phyloP scores from a whole-genome alignment of 2,888 invertebrate species.

The Melanophora roralis region DNA sequence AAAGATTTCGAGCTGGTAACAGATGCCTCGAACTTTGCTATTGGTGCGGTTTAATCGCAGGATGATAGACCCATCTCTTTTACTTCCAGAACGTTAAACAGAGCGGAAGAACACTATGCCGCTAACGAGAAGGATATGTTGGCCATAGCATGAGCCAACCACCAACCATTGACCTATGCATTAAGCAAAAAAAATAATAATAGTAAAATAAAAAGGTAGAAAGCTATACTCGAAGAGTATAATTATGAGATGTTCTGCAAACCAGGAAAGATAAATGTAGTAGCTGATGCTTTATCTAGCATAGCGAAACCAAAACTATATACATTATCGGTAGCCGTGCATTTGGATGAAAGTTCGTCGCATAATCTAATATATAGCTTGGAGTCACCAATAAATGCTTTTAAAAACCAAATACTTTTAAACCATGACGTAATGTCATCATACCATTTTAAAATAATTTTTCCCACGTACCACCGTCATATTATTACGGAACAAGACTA shows the following conservation, averaged over 20 bases:
- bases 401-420: no score
- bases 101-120: background rate
- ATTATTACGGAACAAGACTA: no score
- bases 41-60: background rate
- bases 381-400: no score
- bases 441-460: no score
- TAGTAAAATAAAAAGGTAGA: background rate
- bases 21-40: no score
- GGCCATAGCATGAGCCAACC: background rate
- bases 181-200: background rate
- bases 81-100: conserved; percentile 10
- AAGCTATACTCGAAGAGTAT: background rate
- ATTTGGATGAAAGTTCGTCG: no score
- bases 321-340: background rate
- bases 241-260: background rate
- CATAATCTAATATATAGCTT: no score
- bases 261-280: background rate
- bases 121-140: background rate
- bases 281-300: background rate
- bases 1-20: no score
- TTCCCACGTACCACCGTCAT: no score
- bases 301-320: background rate
- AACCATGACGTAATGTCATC: no score
- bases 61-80: background rate
- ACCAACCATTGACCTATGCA: background rate